Percentiles rank a stretch among this genome's conserved stretches.
Evolutionary conservation across 2,797 vertebrate genomes (phyloP).

Genomic region (Ispidina lecontei): DNA sequence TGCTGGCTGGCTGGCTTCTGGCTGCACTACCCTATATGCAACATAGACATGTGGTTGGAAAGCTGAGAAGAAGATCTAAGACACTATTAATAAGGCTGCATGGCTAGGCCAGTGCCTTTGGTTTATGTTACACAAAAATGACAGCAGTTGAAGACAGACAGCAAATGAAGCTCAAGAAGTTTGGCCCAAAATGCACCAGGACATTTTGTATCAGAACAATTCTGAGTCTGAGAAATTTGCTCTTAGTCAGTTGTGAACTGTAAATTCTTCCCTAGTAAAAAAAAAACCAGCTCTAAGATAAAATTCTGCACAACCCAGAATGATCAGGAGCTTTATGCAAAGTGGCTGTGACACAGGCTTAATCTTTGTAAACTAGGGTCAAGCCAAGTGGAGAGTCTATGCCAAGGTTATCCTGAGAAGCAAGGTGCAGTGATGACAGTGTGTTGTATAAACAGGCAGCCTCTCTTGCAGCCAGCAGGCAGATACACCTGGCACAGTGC

Average conservation of each 20-base stretch:
- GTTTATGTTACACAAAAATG: neutral
- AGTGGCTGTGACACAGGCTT: neutral
- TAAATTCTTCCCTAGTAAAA: neutral
- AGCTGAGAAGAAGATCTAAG: neutral
- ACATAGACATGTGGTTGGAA: neutral
- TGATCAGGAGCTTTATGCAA: neutral
- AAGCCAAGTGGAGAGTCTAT: neutral
- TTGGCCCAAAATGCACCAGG: neutral
- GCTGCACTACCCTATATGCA: neutral
- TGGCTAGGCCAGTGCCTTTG: neutral
- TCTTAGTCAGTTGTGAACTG: neutral
- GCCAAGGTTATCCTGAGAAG: neutral
- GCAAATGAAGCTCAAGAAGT: neutral
- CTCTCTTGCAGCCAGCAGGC: neutral
- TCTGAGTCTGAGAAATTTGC: neutral
- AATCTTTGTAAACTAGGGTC: neutral
- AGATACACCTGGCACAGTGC: neutral
- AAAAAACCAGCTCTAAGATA: neutral
- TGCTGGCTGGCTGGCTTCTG: constrained; percentile 3
- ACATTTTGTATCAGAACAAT: neutral
- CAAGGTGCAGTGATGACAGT: neutral
- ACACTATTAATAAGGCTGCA: neutral
- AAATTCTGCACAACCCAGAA: neutral
- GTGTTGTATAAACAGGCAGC: neutral
- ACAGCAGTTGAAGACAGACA: neutral